Percentiles rank a stretch among this genome's conserved stretches.
These are phyloP conservation scores for Rhea pennata DNA, from an alignment of 2,113 vertebrate genomes.

Conservation along the genomic window DNA sequence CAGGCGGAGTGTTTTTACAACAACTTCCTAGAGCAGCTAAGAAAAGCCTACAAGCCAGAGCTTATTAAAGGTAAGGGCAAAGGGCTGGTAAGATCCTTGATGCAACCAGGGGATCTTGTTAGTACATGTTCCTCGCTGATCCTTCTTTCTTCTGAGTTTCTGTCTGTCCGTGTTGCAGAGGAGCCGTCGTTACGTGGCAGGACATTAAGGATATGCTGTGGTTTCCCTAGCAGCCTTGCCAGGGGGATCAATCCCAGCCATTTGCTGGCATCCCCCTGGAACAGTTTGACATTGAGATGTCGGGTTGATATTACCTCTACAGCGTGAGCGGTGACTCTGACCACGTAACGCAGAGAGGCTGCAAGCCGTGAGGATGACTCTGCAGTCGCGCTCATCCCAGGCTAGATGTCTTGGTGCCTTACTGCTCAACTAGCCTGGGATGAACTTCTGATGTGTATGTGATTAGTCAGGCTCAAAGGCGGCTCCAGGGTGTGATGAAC, in stretches of 20 bases:
- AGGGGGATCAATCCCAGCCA: neutral
- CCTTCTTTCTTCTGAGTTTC: neutral
- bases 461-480: fast-evolving
- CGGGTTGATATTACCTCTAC: neutral
- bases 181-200: fast-evolving
- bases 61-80: slow-evolving; percentile 87
- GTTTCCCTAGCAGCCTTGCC: neutral
- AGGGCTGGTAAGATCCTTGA: neutral
- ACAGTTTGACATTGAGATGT: neutral
- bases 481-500: neutral
- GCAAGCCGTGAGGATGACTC: neutral
- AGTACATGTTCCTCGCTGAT: neutral
- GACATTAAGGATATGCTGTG: neutral
- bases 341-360: neutral
- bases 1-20: slow-evolving; percentile 90
- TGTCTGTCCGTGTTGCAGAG: neutral
- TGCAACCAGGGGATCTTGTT: neutral
- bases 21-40: slow-evolving; percentile 90
- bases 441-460: neutral
- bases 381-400: neutral
- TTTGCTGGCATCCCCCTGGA: neutral
- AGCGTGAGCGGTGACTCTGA: neutral
- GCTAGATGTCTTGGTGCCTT: neutral
- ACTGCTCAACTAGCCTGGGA: neutral
- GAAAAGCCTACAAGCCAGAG: slow-evolving; percentile 88